Evolutionary conservation across 1,140 invertebrate genomes (phyloP), one percentile per base, ranked within the genome.

Genomic region (Proctacanthus coquilletti): DNA sequence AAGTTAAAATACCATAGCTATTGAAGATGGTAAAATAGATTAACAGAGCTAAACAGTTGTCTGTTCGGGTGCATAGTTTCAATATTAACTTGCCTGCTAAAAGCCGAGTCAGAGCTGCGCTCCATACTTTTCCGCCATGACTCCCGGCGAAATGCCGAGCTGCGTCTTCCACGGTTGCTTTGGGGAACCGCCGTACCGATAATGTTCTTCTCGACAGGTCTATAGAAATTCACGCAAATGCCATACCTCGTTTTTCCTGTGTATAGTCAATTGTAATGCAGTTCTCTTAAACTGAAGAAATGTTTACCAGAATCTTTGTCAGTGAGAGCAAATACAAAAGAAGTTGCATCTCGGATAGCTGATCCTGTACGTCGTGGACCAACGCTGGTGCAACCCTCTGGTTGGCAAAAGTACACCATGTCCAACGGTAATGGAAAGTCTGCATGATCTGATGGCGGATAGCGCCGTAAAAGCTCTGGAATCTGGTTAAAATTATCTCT

Each of bases 381-480:
- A 31, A 89, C 80, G 45, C 78, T 91, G 39, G 86, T 75, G 55
- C 94, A 98, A 34, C 95, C 95, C 68, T 99, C 96, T 1, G 96
- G 96, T 63, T 99, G 96, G 60, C 96, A 99, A 65, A 99, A 99
- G 56, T 94, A 96, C 5, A 97, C 92, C 73, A 99, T 94, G 64
- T 98, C 95, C 49, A 92, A 65, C 1, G 95, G 92, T 42, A 99
- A 65, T 1, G 87, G 82, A 64, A 99, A 99, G 63, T 99, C 96
- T 56, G 84, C 80, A 62, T 98, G 95, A 63, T 98, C 94, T 44
- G 94, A 87, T 5, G 88, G 71, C 0, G 95, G 95, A 65, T 98
- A 98, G n/a, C 94, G 73, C 21, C 93, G 73, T n/a, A 95, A 63
- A 13, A 94, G 64, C 64, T 94, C 86, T 21, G 89, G 88, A 13